Evolutionary conservation across 2,888 invertebrate species (phyloP).

Genomic region (Leptopilina drosophilae): DNA sequence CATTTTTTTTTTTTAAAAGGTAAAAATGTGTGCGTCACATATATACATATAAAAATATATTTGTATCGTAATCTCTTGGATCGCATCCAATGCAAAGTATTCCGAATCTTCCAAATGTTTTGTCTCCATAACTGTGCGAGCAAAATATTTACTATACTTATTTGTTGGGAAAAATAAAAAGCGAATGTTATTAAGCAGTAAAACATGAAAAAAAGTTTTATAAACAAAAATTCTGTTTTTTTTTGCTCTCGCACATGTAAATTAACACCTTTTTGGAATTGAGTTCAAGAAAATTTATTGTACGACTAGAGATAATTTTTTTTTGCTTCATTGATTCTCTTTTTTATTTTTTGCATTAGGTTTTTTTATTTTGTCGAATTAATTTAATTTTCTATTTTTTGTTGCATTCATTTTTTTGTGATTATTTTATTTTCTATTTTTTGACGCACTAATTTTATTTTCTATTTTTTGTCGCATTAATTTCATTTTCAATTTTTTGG

Average conservation of each 20-base stretch:
- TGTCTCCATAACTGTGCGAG: background rate
- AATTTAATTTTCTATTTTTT: no score
- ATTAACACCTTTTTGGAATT: conserved; percentile 14
- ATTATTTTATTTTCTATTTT: no score
- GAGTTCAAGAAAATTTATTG: background rate
- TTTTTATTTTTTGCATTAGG: no score
- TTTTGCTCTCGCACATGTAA: background rate
- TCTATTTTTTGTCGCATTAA: no score
- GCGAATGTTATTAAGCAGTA: conserved; percentile 5
- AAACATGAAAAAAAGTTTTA: background rate
- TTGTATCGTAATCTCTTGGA: conserved; percentile 29
- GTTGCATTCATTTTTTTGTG: no score
- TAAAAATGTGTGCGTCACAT: background rate
- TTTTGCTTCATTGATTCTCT: no score
- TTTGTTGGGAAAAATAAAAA: background rate
- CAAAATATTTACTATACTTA: background rate
- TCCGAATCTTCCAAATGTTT: conserved; percentile 5
- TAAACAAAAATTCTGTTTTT: background rate
- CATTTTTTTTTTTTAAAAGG: conserved; percentile 16
- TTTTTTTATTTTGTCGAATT: no score
- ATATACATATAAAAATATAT: background rate
- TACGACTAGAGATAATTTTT: no score
- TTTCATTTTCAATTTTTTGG: no score
- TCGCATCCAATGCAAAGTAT: conserved; percentile 13
- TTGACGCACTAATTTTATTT: no score